Conservation (phyloP, 2,113 vertebrate species). For the Columbina picui region DNA sequence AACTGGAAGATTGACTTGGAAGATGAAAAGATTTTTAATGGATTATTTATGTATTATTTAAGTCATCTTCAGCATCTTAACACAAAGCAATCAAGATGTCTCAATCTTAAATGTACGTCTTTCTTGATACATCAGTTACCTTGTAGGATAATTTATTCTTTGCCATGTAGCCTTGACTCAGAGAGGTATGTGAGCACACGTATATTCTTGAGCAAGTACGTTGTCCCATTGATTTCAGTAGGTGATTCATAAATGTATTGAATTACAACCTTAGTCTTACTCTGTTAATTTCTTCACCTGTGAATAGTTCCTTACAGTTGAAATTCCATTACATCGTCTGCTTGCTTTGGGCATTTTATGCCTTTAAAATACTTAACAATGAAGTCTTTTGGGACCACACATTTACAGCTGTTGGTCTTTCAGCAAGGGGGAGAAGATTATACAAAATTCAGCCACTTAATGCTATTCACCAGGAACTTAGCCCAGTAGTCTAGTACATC, state of each 20-base stretch:
- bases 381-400: not conserved
- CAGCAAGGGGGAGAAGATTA: not conserved
- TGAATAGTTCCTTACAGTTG: not conserved
- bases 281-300: not conserved
- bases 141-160: not conserved
- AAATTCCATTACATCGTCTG: not conserved
- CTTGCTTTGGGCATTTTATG: not conserved
- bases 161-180: not conserved
- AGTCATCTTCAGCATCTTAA: not conserved
- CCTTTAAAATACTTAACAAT: not conserved
- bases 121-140: not conserved
- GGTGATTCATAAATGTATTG: not conserved
- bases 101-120: not conserved
- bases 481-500: not conserved
- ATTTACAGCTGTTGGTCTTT: not conserved
- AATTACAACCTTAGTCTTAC: not conserved
- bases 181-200: not conserved
- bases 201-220: not conserved
- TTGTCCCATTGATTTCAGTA: not conserved
- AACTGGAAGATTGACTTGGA: not conserved
- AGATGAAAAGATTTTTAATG: slow-evolving; percentile 16
- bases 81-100: not conserved
- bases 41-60: not conserved
- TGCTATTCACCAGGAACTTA: not conserved
- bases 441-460: not conserved